A percentile compares a stretch with the other conserved stretches of the same genome.
phyloP scores from a whole-genome alignment of 2,113 vertebrate species.

The Leucosticte australis region DNA sequence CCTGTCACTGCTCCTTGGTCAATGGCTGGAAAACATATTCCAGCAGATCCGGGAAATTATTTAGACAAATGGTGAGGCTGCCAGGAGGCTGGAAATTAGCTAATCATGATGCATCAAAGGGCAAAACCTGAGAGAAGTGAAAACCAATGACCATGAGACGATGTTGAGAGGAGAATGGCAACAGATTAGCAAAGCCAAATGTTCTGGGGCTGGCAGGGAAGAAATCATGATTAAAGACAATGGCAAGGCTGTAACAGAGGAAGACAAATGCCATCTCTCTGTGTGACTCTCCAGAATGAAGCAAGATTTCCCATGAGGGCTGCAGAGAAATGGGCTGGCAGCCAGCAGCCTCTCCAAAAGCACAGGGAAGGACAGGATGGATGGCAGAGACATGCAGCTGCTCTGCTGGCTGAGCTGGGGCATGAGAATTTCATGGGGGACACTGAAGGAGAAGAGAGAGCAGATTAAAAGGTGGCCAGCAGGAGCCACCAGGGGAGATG shows the following conservation, averaged over 20 bases:
- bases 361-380: neutral
- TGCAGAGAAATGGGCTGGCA: neutral
- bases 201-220: neutral
- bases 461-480: neutral
- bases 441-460: neutral
- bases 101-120: constrained; percentile 46
- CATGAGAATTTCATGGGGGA: neutral
- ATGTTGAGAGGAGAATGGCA: constrained; percentile 13
- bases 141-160: neutral
- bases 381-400: neutral
- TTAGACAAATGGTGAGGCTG: constrained; percentile 7
- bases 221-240: constrained; percentile 46
- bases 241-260: neutral
- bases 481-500: neutral
- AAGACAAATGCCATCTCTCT: constrained; percentile 7
- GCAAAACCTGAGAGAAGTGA: constrained; percentile 34
- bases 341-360: neutral
- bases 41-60: neutral
- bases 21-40: constrained; percentile 30
- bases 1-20: neutral
- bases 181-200: constrained; percentile 13
- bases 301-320: neutral
- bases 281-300: neutral
- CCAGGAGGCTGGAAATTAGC: neutral
- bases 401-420: neutral